Percentiles rank a stretch among this genome's conserved stretches.
phyloP scores from a whole-genome alignment of 1,140 invertebrate species.

The Zaprionus tsacasi region DNA sequence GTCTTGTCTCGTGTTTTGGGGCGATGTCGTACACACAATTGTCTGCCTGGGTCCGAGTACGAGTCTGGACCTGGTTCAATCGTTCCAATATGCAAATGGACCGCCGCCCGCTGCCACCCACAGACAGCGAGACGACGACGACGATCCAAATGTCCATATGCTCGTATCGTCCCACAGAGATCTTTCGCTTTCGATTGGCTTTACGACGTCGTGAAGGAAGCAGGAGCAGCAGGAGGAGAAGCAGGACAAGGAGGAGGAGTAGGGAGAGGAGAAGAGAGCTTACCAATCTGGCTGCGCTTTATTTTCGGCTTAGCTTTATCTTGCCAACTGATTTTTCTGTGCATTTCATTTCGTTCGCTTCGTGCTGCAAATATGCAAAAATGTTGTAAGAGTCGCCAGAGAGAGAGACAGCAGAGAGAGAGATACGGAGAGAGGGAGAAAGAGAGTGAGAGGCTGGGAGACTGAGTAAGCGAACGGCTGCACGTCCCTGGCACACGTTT shows the following conservation, averaged over 20 bases:
- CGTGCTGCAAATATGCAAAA: conserved; percentile 80
- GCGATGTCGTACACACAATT: conserved; percentile 52
- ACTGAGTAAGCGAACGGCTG: conserved; percentile 1
- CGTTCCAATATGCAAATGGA: conserved; percentile 78
- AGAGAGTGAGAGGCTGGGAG: neutral
- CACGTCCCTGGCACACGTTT: conserved; percentile 63
- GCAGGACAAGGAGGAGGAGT: neutral
- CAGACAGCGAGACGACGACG: conserved; percentile 46
- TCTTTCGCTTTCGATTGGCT: conserved; percentile 78
- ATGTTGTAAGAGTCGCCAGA: conserved; percentile 46
- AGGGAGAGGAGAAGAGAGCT: neutral
- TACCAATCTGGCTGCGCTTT: conserved; percentile 49
- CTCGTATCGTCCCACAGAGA: conserved; percentile 58
- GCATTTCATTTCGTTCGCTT: conserved; percentile 67
- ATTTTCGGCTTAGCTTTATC: conserved; percentile 65
- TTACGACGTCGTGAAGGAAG: conserved; percentile 48
- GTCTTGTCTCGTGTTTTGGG: conserved; percentile 24
- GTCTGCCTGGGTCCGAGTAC: conserved; percentile 37
- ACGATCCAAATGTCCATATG: conserved; percentile 61
- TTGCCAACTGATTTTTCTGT: conserved; percentile 61
- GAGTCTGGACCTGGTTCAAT: conserved; percentile 49
- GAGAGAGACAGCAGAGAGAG: neutral
- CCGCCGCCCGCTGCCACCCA: conserved; percentile 71
- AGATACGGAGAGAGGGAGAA: neutral
- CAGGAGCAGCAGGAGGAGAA: neutral